Evolutionary conservation across 2,888 invertebrate genomes (phyloP), one percentile per base, ranked within the genome.

Genomic region (Phrixothrix hirtus): DNA sequence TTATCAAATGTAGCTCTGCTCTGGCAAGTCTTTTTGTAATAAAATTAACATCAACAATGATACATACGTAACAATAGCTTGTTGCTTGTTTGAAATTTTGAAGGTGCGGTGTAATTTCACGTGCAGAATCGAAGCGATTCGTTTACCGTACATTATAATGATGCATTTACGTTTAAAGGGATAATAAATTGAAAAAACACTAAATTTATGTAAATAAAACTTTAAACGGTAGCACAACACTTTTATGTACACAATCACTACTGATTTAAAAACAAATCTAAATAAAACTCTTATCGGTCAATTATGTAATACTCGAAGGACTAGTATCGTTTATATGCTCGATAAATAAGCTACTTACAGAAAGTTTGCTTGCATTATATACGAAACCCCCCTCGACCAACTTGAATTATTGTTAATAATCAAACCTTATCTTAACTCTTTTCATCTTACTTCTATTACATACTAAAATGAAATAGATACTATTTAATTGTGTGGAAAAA

Each of bases 1-100:
- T 14, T 32, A 39, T 48, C 48, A 52, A 37, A 46, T 32, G 30
- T 32, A 26, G 21, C 34, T 36, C 31, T 42, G 41, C 48, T 66
- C 66, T 5, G 66, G 66, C 50, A 68, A 59, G 57, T 68, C 67
- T 55, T 62, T 60, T 62, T 66, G 66, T 48, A 68, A 53, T 44
- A 66, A 60, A 51, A 68, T 58, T 49, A 66, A 47, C 63, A 66
- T 64, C 52, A 68, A 58, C 55, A 68, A 59, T 55, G 60, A 58
- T 36, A 64, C 59, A 51, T 59, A 61, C 34, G 57, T 58, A 54
- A 64, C 64, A 53, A 65, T 56, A 17, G 56, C 53, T 13, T 58
- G 41, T 38, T 46, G 51, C 45, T 59, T 58, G 44, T 54, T 57
- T 39, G 43, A 52, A 47, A 56, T 50, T 56, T 57, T 55, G 34